These are phyloP conservation scores for Erpetoichthys calabaricus DNA, from an alignment of 2,797 vertebrate genomes.

Conservation along the genomic window DNA sequence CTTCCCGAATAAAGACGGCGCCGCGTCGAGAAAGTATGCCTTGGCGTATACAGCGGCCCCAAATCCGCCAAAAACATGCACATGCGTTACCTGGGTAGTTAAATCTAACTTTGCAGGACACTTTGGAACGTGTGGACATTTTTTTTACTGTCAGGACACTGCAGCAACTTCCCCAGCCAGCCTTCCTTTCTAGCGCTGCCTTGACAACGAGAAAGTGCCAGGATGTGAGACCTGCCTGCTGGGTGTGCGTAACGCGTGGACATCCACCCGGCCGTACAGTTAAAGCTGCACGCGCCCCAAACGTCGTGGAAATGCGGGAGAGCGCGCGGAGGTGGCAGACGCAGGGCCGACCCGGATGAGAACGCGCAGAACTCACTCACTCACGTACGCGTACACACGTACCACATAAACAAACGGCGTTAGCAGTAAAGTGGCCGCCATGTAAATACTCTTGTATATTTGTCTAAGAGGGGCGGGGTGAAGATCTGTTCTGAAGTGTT, in stretches of 20 bases:
- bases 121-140: slow-evolving; percentile 37
- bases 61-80: slow-evolving; percentile 32
- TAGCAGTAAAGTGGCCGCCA: too few relatives aligned
- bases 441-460: too few relatives aligned
- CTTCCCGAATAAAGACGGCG: not conserved
- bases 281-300: too few relatives aligned
- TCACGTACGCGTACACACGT: too few relatives aligned
- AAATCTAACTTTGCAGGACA: slow-evolving; percentile 47
- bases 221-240: slow-evolving; percentile 47
- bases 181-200: slow-evolving; percentile 38
- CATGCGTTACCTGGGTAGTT: slow-evolving; percentile 41
- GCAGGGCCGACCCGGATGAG: too few relatives aligned
- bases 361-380: too few relatives aligned
- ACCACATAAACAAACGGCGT: too few relatives aligned
- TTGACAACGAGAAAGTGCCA: slow-evolving; percentile 57
- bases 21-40: not conserved
- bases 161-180: slow-evolving; percentile 41
- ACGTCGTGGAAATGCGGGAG: too few relatives aligned
- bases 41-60: not conserved
- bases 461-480: too few relatives aligned
- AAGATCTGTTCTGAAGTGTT: too few relatives aligned
- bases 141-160: slow-evolving; percentile 33
- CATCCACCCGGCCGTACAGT: not conserved
- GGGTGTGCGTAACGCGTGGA: slow-evolving; percentile 5
- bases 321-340: too few relatives aligned